phyloP scores from a whole-genome alignment of 53 echinoderm and acorn worm species.

The Crossaster papposus region DNA sequence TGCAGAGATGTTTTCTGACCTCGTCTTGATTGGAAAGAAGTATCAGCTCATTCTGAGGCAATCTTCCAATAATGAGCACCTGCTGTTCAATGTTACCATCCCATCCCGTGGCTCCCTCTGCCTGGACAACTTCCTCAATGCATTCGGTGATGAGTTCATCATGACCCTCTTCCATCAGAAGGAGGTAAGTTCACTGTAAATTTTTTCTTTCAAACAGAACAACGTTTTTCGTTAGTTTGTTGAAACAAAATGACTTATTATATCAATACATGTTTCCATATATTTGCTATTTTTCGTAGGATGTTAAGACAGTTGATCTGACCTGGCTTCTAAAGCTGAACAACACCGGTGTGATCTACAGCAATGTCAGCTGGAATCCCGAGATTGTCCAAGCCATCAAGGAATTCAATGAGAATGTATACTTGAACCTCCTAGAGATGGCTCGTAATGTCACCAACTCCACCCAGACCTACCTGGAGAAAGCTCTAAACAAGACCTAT shows the following conservation, averaged over 20 bases:
- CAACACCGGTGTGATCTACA: conserved; percentile 90
- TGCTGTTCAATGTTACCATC: conserved; percentile 61
- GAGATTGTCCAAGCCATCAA: conserved; percentile 69
- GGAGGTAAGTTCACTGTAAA: conserved; percentile 17
- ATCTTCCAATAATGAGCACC: conserved; percentile 43
- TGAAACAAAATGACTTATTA: too few species aligned
- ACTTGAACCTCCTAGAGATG: conserved; percentile 31
- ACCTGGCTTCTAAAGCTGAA: conserved; percentile 84
- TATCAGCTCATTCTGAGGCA: conserved; percentile 33
- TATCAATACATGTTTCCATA: too few species aligned
- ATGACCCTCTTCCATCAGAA: conserved; percentile 68
- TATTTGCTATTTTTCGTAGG: conserved; percentile 52
- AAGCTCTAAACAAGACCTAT: conserved; percentile 58
- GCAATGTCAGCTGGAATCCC: conserved; percentile 99
- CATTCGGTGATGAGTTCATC: conserved; percentile 61
- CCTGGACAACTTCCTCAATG: conserved; percentile 53
- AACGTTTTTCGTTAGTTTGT: neutral
- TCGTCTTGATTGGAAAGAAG: conserved; percentile 13
- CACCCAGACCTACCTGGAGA: conserved; percentile 55
- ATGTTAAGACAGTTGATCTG: conserved; percentile 79
- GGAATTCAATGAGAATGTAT: conserved; percentile 9
- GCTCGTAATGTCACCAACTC: conserved; percentile 40
- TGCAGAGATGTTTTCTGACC: conserved; percentile 49
- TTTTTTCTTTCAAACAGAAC: neutral
- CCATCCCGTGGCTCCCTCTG: conserved; percentile 66